Evolutionary conservation across 2,888 invertebrate species (phyloP).

Genomic region (Mycalesis mineus): DNA sequence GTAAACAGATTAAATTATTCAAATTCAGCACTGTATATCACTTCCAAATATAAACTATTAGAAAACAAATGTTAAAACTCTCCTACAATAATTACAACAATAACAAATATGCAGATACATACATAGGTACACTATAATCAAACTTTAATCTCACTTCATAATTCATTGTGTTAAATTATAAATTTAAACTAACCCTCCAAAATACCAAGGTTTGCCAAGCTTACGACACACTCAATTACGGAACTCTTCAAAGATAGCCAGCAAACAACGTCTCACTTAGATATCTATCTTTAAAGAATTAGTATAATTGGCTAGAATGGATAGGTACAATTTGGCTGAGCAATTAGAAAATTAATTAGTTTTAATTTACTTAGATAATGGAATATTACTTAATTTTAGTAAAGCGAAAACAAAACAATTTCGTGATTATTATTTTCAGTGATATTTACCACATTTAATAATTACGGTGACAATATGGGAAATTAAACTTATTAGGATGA

Average conservation of each 20-base stretch:
- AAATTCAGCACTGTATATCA: constrained; percentile 53
- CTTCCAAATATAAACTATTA: constrained; percentile 57
- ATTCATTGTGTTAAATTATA: constrained; percentile 36
- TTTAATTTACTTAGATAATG: constrained; percentile 72
- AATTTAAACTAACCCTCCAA: constrained; percentile 50
- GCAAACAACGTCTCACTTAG: constrained; percentile 25
- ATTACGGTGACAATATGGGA: background rate
- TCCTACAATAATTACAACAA: constrained; percentile 75
- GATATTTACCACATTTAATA: background rate
- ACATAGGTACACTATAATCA: constrained; percentile 52
- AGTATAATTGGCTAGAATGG: constrained; percentile 59
- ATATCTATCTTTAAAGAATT: constrained; percentile 31
- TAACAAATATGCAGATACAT: constrained; percentile 66
- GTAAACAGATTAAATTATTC: constrained; percentile 49
- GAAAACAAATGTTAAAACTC: constrained; percentile 73
- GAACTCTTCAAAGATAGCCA: constrained; percentile 13
- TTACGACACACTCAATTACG: constrained; percentile 36
- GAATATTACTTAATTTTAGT: constrained; percentile 71
- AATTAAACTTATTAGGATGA: background rate
- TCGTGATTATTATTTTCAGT: constrained; percentile 22
- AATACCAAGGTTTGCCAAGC: constrained; percentile 49
- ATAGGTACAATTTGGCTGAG: constrained; percentile 72
- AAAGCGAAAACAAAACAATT: constrained; percentile 52
- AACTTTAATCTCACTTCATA: constrained; percentile 74
- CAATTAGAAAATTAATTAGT: constrained; percentile 66